Evolutionary conservation across 2,113 vertebrate genomes (phyloP).

Genomic region (Phylloscopus whistleri): DNA sequence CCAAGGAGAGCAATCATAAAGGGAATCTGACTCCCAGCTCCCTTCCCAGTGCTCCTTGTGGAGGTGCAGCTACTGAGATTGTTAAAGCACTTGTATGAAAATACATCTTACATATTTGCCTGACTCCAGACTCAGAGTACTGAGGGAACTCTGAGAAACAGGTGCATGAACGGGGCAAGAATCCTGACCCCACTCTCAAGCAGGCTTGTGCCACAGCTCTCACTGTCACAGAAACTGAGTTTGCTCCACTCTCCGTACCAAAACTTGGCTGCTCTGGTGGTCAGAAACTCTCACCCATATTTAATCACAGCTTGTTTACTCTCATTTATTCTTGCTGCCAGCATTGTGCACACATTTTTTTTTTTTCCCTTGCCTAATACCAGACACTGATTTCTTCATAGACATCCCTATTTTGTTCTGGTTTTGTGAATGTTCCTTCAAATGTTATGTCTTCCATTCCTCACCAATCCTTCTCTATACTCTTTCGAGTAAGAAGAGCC

Average conservation of each 20-base stretch:
- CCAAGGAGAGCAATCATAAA: not conserved
- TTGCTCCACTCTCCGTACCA: not conserved
- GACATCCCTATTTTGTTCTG: not conserved
- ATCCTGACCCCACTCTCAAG: not conserved
- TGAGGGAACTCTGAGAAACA: accelerated
- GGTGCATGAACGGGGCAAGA: not conserved
- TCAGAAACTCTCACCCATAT: not conserved
- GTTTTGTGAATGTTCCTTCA: not conserved
- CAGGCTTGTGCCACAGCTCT: not conserved
- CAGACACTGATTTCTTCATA: not conserved
- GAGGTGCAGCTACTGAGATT: not conserved
- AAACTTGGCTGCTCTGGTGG: not conserved
- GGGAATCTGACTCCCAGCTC: not conserved
- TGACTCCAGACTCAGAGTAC: not conserved
- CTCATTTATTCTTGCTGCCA: not conserved
- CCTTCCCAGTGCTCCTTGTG: accelerated
- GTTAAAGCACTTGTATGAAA: not conserved
- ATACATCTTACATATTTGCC: not conserved
- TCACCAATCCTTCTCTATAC: not conserved
- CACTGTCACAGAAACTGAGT: not conserved
- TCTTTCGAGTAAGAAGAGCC: not conserved
- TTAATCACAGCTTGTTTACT: not conserved
- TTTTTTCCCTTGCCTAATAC: not conserved
- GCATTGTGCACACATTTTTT: not conserved
- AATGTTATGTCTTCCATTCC: not conserved